These are phyloP conservation scores for Himalopsyche kuldschensis DNA, from an alignment of 2,888 invertebrate genomes.

Conservation along the genomic window DNA sequence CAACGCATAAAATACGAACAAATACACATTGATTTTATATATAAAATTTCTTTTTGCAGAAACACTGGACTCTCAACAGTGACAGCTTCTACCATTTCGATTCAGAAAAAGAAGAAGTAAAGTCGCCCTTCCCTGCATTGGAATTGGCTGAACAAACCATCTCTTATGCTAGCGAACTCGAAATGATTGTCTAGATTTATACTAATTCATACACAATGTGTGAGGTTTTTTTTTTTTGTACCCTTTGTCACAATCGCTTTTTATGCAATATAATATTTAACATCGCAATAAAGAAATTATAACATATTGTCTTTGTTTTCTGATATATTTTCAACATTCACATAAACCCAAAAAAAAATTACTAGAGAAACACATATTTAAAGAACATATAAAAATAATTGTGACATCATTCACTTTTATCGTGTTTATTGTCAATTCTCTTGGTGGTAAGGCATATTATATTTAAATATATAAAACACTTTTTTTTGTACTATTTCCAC, in stretches of 20 bases:
- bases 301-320: not conserved
- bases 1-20: no score
- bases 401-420: no score
- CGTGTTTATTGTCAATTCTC: no score
- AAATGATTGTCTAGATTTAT: slow-evolving; percentile 89
- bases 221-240: not conserved
- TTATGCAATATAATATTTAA: slow-evolving; percentile 3
- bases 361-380: no score
- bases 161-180: slow-evolving; percentile 95
- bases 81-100: slow-evolving; percentile 83
- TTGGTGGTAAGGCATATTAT: no score
- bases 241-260: not conserved
- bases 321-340: no score
- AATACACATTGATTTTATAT: no score
- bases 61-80: slow-evolving; percentile 78
- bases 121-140: slow-evolving; percentile 82
- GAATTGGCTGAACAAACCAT: slow-evolving; percentile 93
- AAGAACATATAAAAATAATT: no score
- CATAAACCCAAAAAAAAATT: no score
- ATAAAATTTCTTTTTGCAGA: slow-evolving; percentile 62
- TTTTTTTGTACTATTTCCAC: no score
- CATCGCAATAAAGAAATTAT: not conserved
- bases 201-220: not conserved
- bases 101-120: slow-evolving; percentile 69
- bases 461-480: no score